These are phyloP conservation scores for Cydia amplana DNA, from an alignment of 1,140 invertebrate species.

Conservation along the genomic window DNA sequence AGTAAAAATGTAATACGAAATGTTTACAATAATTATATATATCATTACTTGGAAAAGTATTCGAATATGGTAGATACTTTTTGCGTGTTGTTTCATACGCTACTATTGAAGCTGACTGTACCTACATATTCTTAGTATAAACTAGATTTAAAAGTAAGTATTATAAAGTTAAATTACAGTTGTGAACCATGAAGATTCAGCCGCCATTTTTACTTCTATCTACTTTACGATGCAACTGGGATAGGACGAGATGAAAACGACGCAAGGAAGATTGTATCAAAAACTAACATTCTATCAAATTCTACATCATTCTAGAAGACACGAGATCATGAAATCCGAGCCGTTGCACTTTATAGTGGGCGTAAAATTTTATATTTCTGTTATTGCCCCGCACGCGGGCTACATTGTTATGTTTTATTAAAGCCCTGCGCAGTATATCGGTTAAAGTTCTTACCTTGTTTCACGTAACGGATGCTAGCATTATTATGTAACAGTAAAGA, in stretches of 20 bases:
- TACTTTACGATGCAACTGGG: background rate
- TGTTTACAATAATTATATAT: too few relatives aligned
- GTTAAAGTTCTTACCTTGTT: background rate
- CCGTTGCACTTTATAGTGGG: constrained; percentile 26
- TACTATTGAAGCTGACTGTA: too few relatives aligned
- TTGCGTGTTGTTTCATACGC: too few relatives aligned
- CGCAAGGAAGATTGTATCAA: background rate
- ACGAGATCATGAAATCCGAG: constrained; percentile 15
- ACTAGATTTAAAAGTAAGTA: too few relatives aligned
- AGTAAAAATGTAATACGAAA: too few relatives aligned
- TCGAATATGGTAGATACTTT: too few relatives aligned
- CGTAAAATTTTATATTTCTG: constrained; percentile 32
- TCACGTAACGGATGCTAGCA: background rate
- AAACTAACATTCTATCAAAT: constrained; percentile 13
- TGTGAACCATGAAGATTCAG: background rate
- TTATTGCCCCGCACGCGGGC: constrained; percentile 14
- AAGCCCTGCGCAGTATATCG: background rate
- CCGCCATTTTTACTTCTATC: background rate
- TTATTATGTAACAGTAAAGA: too few relatives aligned
- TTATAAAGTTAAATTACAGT: too few relatives aligned
- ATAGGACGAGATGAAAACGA: background rate
- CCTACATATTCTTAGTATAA: too few relatives aligned
- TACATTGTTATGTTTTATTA: constrained; percentile 23
- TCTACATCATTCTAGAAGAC: too few relatives aligned
- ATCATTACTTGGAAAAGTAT: too few relatives aligned